Base-by-base conservation (phyloP, 2,797 vertebrate genomes). In the Oceanodroma leucorhoa region DNA sequence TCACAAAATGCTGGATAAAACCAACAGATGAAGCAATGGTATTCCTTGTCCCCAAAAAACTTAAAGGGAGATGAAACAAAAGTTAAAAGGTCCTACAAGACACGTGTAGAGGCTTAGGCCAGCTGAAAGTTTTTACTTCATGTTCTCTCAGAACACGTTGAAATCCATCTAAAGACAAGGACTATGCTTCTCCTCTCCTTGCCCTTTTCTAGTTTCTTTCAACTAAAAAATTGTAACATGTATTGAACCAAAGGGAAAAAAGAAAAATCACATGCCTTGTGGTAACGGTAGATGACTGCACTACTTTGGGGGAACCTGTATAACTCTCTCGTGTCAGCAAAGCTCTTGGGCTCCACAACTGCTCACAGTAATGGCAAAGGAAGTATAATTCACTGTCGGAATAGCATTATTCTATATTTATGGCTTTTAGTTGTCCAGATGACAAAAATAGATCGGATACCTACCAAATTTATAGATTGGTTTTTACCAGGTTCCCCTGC, bases 401-500 rank as follows among this genome's bases (percentile, higher is more conserved):
- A 88, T 53, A 89, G n/a, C 0, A 11, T 89, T 93, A 81, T 90
- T 91, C 83, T 83, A 43, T 91, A 95, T 96, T 95, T 94, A 97
- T 89, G 89, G 72, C 78, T 94, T 94, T 91, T 79, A 86, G 78
- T 66, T 90, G 83, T 93, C 85, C 69, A 75, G 57, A 53, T 95
- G 95, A 96, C 83, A 94, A 96, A 96, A 96, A 84, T 5, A 92
- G 81, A 89, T 76, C 92, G 70, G 83, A 90, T 94, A 92, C 75
- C 79, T 57, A 75, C 46, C 70, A 58, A 94, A 94, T 89, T 95
- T 90, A 96, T 94, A 91, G 93, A 96, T 45, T 89, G 70, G 1
- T 77, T 95, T 96, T 94, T 93, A 90, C 38, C 70, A 73, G 43
- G 61, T 65, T 83, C 88, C 70, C 85, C 60, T 81, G 81, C 75